These are phyloP conservation scores for Talpa occidentalis DNA, from an alignment of 2,113 vertebrate species.

Conservation along the genomic window DNA sequence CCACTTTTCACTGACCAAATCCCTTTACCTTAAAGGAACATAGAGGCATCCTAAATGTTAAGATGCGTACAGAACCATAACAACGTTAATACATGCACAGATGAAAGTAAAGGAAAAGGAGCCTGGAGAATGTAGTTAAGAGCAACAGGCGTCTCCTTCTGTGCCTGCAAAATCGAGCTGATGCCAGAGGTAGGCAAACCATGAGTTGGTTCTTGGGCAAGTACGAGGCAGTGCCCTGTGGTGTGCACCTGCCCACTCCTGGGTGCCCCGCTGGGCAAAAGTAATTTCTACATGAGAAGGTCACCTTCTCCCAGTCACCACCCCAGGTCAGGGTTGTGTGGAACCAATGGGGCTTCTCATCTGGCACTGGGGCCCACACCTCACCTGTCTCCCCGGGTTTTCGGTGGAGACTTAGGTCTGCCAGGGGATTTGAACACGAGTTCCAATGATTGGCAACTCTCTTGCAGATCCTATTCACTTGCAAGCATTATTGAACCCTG, in stretches of 20 bases:
- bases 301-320: not conserved
- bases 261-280: not conserved
- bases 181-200: not conserved
- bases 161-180: accelerated
- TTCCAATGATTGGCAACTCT: not conserved
- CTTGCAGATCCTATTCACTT: not conserved
- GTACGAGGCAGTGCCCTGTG: accelerated
- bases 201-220: accelerated
- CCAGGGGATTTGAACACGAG: not conserved
- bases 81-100: not conserved
- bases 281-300: not conserved
- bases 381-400: accelerated
- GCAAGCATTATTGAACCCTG: not conserved
- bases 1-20: accelerated
- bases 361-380: accelerated
- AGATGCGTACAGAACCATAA: not conserved
- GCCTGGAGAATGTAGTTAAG: accelerated
- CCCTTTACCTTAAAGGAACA: not conserved
- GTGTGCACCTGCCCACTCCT: accelerated
- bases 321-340: not conserved
- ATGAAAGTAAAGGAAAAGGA: not conserved
- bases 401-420: accelerated
- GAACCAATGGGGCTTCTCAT: not conserved
- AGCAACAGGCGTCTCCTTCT: accelerated
- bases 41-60: not conserved